Conservation (phyloP, 2,888 invertebrate species). For the Nesidiocoris tenuis region DNA sequence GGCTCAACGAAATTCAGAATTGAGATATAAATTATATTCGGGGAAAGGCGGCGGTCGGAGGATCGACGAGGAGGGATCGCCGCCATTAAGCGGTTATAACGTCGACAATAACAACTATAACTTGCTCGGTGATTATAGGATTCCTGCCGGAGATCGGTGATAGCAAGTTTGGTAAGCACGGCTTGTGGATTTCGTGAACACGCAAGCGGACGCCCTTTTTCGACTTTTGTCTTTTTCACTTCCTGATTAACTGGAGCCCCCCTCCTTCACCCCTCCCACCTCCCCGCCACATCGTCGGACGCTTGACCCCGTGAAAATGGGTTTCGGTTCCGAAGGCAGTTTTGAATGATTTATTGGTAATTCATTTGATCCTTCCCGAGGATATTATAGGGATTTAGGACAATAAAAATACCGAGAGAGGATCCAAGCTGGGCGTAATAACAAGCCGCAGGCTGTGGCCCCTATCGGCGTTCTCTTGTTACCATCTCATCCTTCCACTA, state of each 20-base stretch:
- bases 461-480: not conserved
- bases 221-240: slow-evolving; percentile 33
- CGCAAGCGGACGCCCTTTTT: slow-evolving; percentile 24
- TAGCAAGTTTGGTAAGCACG: slow-evolving; percentile 20
- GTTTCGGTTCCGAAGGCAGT: slow-evolving; percentile 22
- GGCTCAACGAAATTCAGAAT: slow-evolving; percentile 13
- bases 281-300: not conserved
- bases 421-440: not conserved
- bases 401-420: slow-evolving; percentile 32
- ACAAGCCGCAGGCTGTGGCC: not conserved
- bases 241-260: slow-evolving; percentile 34
- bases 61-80: slow-evolving; percentile 39
- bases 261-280: not conserved
- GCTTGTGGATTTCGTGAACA: slow-evolving; percentile 39
- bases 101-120: slow-evolving; percentile 44
- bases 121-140: slow-evolving; percentile 42
- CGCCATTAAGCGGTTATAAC: slow-evolving; percentile 44
- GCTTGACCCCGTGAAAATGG: not conserved
- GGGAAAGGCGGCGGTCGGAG: not conserved
- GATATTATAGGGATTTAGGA: slow-evolving; percentile 35
- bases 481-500: not conserved
- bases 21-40: slow-evolving; percentile 44
- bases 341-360: slow-evolving; percentile 40
- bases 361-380: slow-evolving; percentile 31
- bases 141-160: slow-evolving; percentile 41